These are phyloP conservation scores for Macheiramphus alcinus DNA, from an alignment of 2,113 vertebrate genomes.

Conservation along the genomic window DNA sequence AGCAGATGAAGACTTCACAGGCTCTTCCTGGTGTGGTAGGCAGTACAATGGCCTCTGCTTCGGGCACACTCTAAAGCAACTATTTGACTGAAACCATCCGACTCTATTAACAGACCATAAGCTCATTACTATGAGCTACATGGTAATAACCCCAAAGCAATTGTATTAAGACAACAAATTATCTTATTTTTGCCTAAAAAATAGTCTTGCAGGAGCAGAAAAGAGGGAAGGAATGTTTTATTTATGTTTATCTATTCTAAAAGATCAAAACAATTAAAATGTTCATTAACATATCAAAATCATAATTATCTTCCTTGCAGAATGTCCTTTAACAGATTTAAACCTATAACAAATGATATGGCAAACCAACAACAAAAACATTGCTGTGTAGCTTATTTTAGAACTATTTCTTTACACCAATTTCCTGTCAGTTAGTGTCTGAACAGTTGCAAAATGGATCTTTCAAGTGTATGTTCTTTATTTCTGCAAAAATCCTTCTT, in stretches of 20 bases:
- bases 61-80: not conserved
- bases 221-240: not conserved
- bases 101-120: not conserved
- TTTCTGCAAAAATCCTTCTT: not conserved
- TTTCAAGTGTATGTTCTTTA: not conserved
- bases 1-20: not conserved
- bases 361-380: not conserved
- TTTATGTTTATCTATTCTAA: not conserved
- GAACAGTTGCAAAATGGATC: not conserved
- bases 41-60: not conserved
- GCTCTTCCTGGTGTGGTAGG: not conserved
- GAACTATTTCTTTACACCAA: not conserved
- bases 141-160: not conserved
- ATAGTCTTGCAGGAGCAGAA: not conserved
- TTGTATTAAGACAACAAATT: not conserved
- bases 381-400: not conserved
- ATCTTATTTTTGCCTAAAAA: not conserved
- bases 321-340: not conserved
- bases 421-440: not conserved
- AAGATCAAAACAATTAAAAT: not conserved
- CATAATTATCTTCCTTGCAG: not conserved
- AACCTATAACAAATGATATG: not conserved
- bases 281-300: not conserved
- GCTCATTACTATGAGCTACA: not conserved
- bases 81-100: accelerated